These are phyloP conservation scores for Imbricaverruca yamaguchii DNA, from an alignment of 2,888 invertebrate genomes.

Conservation along the genomic window DNA sequence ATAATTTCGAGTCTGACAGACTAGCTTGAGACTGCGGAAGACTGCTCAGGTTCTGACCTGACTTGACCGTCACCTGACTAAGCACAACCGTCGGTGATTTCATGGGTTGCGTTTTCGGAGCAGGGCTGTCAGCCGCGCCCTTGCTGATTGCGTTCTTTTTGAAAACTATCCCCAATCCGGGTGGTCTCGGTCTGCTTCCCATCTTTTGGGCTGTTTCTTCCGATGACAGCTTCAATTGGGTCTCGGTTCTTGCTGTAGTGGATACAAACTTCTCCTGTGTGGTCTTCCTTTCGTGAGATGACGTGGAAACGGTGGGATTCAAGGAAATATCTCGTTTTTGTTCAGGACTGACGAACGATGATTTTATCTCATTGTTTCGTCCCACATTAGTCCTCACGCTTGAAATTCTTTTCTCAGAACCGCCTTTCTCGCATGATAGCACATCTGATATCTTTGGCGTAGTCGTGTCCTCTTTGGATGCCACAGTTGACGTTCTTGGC, in stretches of 20 bases:
- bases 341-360: too few relatives aligned
- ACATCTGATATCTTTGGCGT: too few relatives aligned
- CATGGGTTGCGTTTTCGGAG: background rate
- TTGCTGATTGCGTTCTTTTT: background rate
- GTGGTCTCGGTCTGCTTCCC: background rate
- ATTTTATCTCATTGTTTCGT: too few relatives aligned
- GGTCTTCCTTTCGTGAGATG: too few relatives aligned
- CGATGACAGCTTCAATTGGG: background rate
- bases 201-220: background rate
- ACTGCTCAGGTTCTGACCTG: background rate
- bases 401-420: too few relatives aligned
- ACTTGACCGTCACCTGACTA: background rate
- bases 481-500: too few relatives aligned
- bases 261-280: too few relatives aligned
- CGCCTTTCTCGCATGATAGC: too few relatives aligned
- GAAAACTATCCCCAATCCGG: background rate
- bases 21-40: background rate
- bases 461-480: too few relatives aligned
- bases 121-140: background rate
- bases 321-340: too few relatives aligned
- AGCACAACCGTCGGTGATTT: background rate
- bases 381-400: too few relatives aligned
- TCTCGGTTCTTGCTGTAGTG: background rate
- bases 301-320: too few relatives aligned
- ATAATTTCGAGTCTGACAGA: background rate